Conservation (phyloP, 2,888 invertebrate genomes). For the Leptopilina drosophilae region DNA sequence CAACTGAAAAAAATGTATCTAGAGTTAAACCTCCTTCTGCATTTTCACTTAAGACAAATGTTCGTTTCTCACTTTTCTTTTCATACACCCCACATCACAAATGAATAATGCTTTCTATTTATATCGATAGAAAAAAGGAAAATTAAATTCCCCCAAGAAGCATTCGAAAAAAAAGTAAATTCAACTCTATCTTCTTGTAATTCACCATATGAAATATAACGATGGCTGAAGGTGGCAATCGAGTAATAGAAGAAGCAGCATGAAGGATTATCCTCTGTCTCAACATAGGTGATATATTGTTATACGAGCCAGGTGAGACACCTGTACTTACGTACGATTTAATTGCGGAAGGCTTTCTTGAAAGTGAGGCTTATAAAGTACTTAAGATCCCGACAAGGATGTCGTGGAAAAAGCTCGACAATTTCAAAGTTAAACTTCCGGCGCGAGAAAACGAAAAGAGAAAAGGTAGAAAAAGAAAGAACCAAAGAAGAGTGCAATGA, state of each 20-base stretch:
- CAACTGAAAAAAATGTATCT: too few relatives aligned
- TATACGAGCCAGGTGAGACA: slow-evolving; percentile 33
- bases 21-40: too few relatives aligned
- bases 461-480: background rate
- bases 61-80: too few relatives aligned
- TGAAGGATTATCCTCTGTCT: slow-evolving; percentile 29
- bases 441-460: slow-evolving; percentile 13
- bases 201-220: slow-evolving; percentile 11
- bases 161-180: background rate
- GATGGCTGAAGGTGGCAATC: slow-evolving; percentile 24
- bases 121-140: background rate
- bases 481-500: slow-evolving; percentile 9
- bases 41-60: too few relatives aligned
- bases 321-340: slow-evolving; percentile 29
- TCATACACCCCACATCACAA: too few relatives aligned
- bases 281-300: slow-evolving; percentile 34
- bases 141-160: background rate
- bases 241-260: slow-evolving; percentile 31
- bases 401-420: slow-evolving; percentile 19
- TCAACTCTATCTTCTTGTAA: slow-evolving; percentile 14
- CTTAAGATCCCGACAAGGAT: slow-evolving; percentile 34
- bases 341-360: slow-evolving; percentile 36
- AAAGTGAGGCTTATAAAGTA: slow-evolving; percentile 37
- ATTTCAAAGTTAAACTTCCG: slow-evolving; percentile 27
- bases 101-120: too few relatives aligned